Percentiles rank a stretch among this genome's conserved stretches.
These are phyloP conservation scores for Thecophora atra DNA, from an alignment of 2,888 invertebrate species.

Conservation along the genomic window DNA sequence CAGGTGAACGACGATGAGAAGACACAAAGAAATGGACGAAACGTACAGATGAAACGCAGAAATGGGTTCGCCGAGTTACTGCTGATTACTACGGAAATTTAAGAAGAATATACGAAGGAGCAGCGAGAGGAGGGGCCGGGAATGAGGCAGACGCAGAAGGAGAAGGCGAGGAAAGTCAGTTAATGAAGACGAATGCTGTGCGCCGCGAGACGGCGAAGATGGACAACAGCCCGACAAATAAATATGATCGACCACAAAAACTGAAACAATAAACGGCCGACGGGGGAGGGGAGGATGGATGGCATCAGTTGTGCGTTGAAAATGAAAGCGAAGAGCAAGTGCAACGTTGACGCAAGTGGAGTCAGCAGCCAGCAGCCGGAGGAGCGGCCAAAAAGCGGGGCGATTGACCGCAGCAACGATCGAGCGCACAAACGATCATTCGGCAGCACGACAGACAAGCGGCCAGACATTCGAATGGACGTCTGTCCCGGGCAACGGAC, in stretches of 20 bases:
- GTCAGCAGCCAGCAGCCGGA: slow-evolving; percentile 14
- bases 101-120: no score
- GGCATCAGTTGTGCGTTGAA: slow-evolving; percentile 39
- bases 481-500: not conserved
- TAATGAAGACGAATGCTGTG: slow-evolving; percentile 4
- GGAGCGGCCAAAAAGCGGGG: not conserved
- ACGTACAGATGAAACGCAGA: not conserved
- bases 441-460: not conserved
- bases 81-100: not conserved
- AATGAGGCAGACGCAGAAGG: no score
- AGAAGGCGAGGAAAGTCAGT: slow-evolving; percentile 11
- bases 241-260: slow-evolving; percentile 4
- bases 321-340: slow-evolving; percentile 46
- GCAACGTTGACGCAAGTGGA: slow-evolving; percentile 19
- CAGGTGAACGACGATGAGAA: slow-evolving; percentile 27
- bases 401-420: slow-evolving; percentile 29
- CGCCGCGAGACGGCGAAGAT: slow-evolving; percentile 24
- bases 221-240: slow-evolving; percentile 36
- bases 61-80: not conserved
- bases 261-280: not conserved
- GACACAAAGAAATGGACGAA: slow-evolving; percentile 5
- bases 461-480: not conserved
- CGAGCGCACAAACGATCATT: slow-evolving; percentile 33
- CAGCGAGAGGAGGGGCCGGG: no score
- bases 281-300: not conserved